Base-by-base conservation (phyloP, 2,113 vertebrate genomes). In the Zonotrichia leucophrys region DNA sequence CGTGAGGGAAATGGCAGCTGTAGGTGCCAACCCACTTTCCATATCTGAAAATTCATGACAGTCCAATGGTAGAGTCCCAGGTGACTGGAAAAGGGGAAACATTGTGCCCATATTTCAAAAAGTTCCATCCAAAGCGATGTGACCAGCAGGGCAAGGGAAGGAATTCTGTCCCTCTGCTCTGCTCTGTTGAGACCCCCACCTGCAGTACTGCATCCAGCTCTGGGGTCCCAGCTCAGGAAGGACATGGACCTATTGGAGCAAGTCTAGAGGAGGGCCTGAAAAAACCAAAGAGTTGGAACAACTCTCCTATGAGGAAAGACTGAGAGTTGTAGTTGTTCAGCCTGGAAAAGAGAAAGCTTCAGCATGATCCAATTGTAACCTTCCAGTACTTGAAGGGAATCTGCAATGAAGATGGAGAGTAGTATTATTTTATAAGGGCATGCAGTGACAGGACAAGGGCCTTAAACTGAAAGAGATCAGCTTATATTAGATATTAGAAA, bases 361-460 rank as follows among this genome's bases (percentile, higher is more conserved):
- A 24, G 8, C 0, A 1, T 39, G 28, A 47, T n/a, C 30, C 17
- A n/a, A 0, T 30, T 53, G 41, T n/a, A 18, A 21, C 7, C n/a
- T 79, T 70, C 47, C 49, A 55, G 10, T n/a, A 47, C 12, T 15
- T 41, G 39, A n/a, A 41, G 7, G 11, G 28, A 62, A 70, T 5
- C 5, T 63, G 30, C 15, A n/a, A 24, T 0, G 0, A 47, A 70
- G 28, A n/a, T 20, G 10, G 20, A 70, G 15, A 70, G 3, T 1
- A 1, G 3, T 44, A 22, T 31, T 44, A 22, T 31, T 59, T 68
- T 15, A 22, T 37, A 50, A 50, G 31, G 8, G 2, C 31, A 33
- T 33, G 3, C 15, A 69, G 33, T 37, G 37, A 52, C 53, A 52
- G 27, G 46, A 37, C 17, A 52, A 76, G 31, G 25, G 7, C 37